Evolutionary conservation across 2,797 vertebrate species (phyloP), one percentile per base, ranked within the genome.

Genomic region (Platyrinchus mystaceus): DNA sequence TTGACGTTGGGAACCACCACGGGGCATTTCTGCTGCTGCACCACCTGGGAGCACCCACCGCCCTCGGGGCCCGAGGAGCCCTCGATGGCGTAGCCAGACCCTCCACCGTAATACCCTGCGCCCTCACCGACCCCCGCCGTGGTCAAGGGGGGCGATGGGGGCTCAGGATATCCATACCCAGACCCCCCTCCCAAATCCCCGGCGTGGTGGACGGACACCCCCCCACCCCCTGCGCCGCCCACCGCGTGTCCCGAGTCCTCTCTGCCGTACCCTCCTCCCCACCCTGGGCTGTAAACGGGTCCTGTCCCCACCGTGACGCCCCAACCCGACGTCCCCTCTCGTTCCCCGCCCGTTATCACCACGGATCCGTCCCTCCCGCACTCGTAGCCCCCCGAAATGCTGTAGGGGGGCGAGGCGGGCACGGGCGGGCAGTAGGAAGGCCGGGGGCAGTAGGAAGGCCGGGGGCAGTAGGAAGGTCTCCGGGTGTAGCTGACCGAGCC

Each of bases 1-100:
- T 96, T n/a, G 1, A 83, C 6, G 9, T 34, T 3, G 11, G 96
- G 96, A 7, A 92, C 0, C 0, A 92, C 59, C 73, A 93, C 37
- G 0, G 96, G 96, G 24, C 92, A 89, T 7, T 96, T 94, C 81
- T 95, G 93, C 81, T 95, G 93, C 81, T 95, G 95, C 41, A 3
- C 27, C 19, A 28, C 5, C 37, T 95, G 96, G 36, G 59, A 71
- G 10, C 32, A 84, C 1, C 1, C 70, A 26, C 3, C 4, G 0
- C 36, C 44, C 3, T 94, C 76, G 2, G 62, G 11, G 9, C 23
- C 30, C 1, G 58, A 55, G 49, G 20, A 12, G 1, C 12, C 19
- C n/a, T 60, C 13, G 0, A 1, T 0, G 2, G 49, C 67, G 0
- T 84, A 90, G 4, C 66, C 36, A 1, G 6, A 14, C 49, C 46